Evolutionary conservation across 1,140 invertebrate genomes (phyloP), one percentile per base, ranked within the genome.

Genomic region (Drosophila athabasca): DNA sequence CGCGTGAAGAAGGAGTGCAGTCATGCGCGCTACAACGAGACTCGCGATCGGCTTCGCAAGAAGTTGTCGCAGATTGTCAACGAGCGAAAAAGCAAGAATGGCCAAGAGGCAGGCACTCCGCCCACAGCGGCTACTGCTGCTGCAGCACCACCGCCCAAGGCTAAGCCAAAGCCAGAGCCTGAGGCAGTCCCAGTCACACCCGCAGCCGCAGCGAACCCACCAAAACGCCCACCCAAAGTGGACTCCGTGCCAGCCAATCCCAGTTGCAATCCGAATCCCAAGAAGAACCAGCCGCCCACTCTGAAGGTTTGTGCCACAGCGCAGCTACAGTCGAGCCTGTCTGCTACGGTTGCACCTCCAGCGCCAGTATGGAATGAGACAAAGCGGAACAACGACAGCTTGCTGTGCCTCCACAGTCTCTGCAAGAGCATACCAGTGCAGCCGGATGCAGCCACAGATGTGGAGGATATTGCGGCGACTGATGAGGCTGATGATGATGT

Each of bases 41-140:
- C 92, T 1, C 90, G 92, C 9, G 92, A 93, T 76, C 87, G 92
- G 26, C 71, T 93, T 45, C 90, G 92, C 50, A 92, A 92, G 57
- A 92, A 93, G 58, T 74, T 93, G 17, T 89, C 91, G 41, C 92
- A 93, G 61, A 78, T 91, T 58, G 80, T 88, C 4, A 91, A 88
- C 45, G 90, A 90, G 19, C 81, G 90, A 2, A 91, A 91, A 48
- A 89, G 65, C 46, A 81, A 85, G 41, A 71, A 55, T 46, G 62
- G 69, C 1, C 76, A 80, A 17, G 83, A 84, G 15, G 31, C 41
- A 2, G 19, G 57, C 1, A 65, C 54, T 3, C 24, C 43, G n/a
- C 26, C 46, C 11, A n/a, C 59, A 24, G 43, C 55, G 2, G 15
- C 17, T 15, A 11, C 35, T 39, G 11, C 35, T 1, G 35, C 35